A percentile compares a stretch with the other conserved stretches of the same genome.
phyloP scores from a whole-genome alignment of 2,797 vertebrate species.

The Poecilia velifera region DNA sequence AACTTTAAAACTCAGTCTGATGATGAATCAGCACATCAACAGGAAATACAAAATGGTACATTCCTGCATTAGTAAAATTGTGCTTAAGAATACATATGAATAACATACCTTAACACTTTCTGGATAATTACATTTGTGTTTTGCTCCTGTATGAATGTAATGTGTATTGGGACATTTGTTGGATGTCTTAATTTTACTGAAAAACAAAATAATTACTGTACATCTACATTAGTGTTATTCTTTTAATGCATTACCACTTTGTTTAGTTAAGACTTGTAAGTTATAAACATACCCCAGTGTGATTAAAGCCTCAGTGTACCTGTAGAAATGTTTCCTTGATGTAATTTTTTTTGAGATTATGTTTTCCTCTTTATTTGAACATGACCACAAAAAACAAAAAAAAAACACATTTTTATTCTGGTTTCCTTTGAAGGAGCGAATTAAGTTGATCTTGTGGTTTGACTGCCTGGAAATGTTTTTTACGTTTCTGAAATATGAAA shows the following conservation, averaged over 20 bases:
- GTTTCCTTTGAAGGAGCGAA: neutral
- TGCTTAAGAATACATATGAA: neutral
- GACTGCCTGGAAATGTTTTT: neutral
- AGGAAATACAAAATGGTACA: conserved; percentile 20
- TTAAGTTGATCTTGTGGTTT: neutral
- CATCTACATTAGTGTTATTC: neutral
- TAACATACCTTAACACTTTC: neutral
- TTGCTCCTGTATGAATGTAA: neutral
- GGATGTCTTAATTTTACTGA: conserved; percentile 7
- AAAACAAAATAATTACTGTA: neutral
- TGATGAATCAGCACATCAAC: neutral
- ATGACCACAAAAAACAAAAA: neutral
- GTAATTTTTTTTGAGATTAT: neutral
- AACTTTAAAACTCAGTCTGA: conserved; percentile 60
- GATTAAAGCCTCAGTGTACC: neutral
- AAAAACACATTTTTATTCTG: neutral
- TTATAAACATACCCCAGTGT: neutral
- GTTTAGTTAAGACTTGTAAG: neutral
- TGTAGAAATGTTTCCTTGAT: neutral
- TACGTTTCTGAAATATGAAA: neutral
- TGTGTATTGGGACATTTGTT: neutral
- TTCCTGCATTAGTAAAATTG: conserved; percentile 20
- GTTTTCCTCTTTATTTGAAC: neutral
- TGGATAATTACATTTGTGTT: neutral
- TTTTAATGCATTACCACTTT: neutral